Percentiles rank a stretch among this genome's conserved stretches.
These are phyloP conservation scores for Philereme vetulata DNA, from an alignment of 2,888 invertebrate genomes.

Conservation along the genomic window DNA sequence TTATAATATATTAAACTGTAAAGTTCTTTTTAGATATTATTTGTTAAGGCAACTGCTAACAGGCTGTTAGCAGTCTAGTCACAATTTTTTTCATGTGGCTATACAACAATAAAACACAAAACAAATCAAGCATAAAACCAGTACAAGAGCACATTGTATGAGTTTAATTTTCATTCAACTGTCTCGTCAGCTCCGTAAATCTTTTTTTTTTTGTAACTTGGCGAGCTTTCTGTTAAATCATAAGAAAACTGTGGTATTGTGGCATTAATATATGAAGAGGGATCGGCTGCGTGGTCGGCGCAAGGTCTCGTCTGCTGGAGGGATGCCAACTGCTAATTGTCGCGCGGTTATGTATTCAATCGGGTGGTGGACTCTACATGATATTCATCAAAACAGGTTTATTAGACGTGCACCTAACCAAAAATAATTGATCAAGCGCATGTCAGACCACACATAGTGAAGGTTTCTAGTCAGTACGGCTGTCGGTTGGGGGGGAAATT, in stretches of 20 bases:
- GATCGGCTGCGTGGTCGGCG: slow-evolving; percentile 53
- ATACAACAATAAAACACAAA: too few relatives aligned
- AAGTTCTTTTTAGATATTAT: too few relatives aligned
- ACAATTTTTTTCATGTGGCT: too few relatives aligned
- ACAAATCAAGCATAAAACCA: too few relatives aligned
- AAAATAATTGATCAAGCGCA: too few relatives aligned
- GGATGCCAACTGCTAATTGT: slow-evolving; percentile 71
- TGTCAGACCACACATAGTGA: too few relatives aligned
- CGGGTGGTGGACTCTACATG: slow-evolving; percentile 10
- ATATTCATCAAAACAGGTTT: slow-evolving; percentile 8
- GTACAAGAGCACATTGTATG: too few relatives aligned
- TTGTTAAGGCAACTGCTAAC: too few relatives aligned
- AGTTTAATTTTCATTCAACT: not conserved
- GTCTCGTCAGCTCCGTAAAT: slow-evolving; percentile 9
- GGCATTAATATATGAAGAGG: slow-evolving; percentile 40
- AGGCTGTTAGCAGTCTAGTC: too few relatives aligned
- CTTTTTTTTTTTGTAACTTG: not conserved
- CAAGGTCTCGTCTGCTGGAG: slow-evolving; percentile 60
- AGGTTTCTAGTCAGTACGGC: too few relatives aligned
- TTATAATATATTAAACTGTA: too few relatives aligned
- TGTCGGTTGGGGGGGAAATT: too few relatives aligned
- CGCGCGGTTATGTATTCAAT: slow-evolving; percentile 66
- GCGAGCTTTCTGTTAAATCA: slow-evolving; percentile 3
- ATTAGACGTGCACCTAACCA: not conserved
- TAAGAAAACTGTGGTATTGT: slow-evolving; percentile 17